Evolutionary conservation across 2,888 invertebrate species (phyloP).

Genomic region (Petrolisthes manimaculis): DNA sequence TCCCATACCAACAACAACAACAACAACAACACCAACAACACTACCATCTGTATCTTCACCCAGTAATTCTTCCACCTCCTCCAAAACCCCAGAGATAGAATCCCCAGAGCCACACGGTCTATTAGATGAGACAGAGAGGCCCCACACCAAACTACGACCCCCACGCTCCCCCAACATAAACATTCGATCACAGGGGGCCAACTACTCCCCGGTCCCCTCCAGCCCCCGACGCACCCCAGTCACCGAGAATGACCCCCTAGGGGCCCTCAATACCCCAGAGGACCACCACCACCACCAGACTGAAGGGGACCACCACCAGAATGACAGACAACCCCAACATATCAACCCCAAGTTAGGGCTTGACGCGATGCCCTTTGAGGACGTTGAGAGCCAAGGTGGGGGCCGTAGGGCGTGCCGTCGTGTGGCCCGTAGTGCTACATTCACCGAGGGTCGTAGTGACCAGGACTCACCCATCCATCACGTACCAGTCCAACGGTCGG

Average conservation of each 20-base stretch:
- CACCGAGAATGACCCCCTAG: constrained; percentile 91
- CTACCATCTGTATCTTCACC: background rate
- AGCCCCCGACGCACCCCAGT: constrained; percentile 75
- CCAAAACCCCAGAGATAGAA: constrained; percentile 4
- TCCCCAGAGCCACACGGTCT: background rate
- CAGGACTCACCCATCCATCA: constrained; percentile 17
- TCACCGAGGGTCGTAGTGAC: constrained; percentile 37
- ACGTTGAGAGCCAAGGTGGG: background rate
- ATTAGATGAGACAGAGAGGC: background rate
- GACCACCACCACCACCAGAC: constrained; percentile 8
- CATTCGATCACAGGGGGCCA: constrained; percentile 12
- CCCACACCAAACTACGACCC: constrained; percentile 24
- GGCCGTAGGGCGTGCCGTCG: background rate
- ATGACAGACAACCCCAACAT: background rate
- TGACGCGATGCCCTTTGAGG: background rate
- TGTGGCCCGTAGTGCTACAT: constrained; percentile 52
- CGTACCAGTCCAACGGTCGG: constrained; percentile 21
- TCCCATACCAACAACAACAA: background rate
- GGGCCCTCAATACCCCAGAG: constrained; percentile 75
- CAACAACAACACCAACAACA: background rate
- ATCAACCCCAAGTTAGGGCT: background rate
- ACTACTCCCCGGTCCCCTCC: constrained; percentile 39
- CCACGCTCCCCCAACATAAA: constrained; percentile 40
- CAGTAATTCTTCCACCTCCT: background rate
- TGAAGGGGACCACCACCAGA: constrained; percentile 13